Evolutionary conservation across 92 coral and sea anemone species (phyloP), one percentile per base, ranked within the genome.

Genomic region (Heteractis magnifica): DNA sequence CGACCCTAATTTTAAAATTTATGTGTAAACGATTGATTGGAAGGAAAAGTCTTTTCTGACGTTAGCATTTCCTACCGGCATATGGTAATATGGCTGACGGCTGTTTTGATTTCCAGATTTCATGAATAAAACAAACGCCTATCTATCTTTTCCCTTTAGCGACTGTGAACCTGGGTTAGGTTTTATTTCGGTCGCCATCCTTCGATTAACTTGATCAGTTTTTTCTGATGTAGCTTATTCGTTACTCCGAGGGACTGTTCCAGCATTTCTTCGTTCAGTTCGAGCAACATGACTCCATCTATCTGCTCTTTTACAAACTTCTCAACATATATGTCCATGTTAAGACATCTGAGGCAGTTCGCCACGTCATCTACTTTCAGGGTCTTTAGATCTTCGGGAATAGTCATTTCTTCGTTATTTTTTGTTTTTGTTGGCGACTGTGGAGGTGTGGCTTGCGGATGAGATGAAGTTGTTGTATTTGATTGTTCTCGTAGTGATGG

Each of bases 141-240:
- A 58, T 58, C 15, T 58, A 3, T 58, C 16, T 13, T 5, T 58
- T 12, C 13, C 4, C 3, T 19, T 14, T 4, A 34, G 44, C 3
- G 44, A 34, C 44, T 34, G 44, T 34, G 44, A 34, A 34, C 44
- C 44, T 34, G 44, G 44, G 44, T 34, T 34, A 2, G 44, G 44
- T 34, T 34, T 20, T 44, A 68, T 48, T 44, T 81, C 6, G 92
- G 92, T 72, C 92, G 77, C 92, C 92, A 89, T 44, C 92, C 89
- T 8, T 86, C 70, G 1, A 89, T 65, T 41, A 89, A 59, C 56
- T 52, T 89, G 62, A 65, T 81, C 15, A 89, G 49, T 65, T 85
- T 89, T n/a, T 56, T 51, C 80, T 59, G 78, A 48, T 89, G 86
- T 15, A 89, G 80, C 34, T 18, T 70, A 20, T 78, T 81, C 14